Percentiles rank a stretch among this genome's conserved stretches.
phyloP scores from a whole-genome alignment of 1,140 invertebrate species.

The Latrodectus geometricus region DNA sequence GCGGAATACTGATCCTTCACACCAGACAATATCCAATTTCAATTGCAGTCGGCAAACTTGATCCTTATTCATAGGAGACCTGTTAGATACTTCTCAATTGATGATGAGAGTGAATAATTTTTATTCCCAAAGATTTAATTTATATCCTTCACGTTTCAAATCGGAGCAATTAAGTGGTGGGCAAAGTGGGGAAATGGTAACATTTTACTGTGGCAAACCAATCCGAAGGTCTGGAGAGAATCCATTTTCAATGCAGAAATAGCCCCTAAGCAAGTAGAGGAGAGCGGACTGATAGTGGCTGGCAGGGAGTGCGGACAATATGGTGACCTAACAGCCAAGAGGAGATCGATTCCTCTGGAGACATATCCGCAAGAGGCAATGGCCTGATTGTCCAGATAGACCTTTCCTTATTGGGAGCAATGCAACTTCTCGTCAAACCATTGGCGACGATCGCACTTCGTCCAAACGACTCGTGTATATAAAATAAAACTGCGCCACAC shows the following conservation, averaged over 20 bases:
- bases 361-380: slow-evolving; percentile 34
- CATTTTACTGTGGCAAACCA: slow-evolving; percentile 20
- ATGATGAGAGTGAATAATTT: not conserved
- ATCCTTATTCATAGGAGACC: too few relatives aligned
- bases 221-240: slow-evolving; percentile 39
- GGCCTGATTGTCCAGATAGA: slow-evolving; percentile 30
- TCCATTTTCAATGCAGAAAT: slow-evolving; percentile 52
- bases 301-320: slow-evolving; percentile 55
- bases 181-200: slow-evolving; percentile 42
- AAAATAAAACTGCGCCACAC: slow-evolving; percentile 11
- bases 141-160: not conserved
- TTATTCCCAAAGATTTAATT: not conserved
- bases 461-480: slow-evolving; percentile 6
- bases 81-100: too few relatives aligned
- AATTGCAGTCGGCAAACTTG: too few relatives aligned
- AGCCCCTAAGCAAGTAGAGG: slow-evolving; percentile 31
- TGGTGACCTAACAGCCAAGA: slow-evolving; percentile 54
- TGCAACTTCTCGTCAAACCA: slow-evolving; percentile 2
- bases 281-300: slow-evolving; percentile 36
- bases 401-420: slow-evolving; percentile 28
- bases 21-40: too few relatives aligned
- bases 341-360: slow-evolving; percentile 42
- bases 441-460: slow-evolving; percentile 17
- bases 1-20: too few relatives aligned
- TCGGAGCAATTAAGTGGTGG: slow-evolving; percentile 32